Evolutionary conservation across 2,797 vertebrate genomes (phyloP), one percentile per base, ranked within the genome.

Genomic region (Knipowitschia caucasica): DNA sequence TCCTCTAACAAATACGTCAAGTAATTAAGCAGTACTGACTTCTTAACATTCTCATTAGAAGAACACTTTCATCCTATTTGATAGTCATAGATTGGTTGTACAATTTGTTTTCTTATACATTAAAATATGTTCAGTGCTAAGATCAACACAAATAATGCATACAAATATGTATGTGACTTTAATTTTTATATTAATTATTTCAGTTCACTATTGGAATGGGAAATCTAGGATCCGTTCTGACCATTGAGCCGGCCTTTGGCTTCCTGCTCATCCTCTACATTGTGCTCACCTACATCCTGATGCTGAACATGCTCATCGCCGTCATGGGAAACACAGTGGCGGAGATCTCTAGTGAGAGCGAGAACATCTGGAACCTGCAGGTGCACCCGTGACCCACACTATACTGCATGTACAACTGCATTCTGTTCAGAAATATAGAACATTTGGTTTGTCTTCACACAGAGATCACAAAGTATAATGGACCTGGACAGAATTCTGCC

Each of bases 191-290:
- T n/a, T n/a, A n/a, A n/a, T n/a, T n/a, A n/a, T n/a, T n/a, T n/a
- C 94, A 94, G 75, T 95, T 98, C 86, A 94, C 94, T 15, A 95
- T 96, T 0, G 94, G 94, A 25, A 95, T 97, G 93, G 95, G 94
- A 0, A 89, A 96, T 33, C 88, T 97, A 85, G 83, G 93, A 46
- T 95, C 96, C 77, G 92, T n/a, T n/a, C 89, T 0, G 89, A 93
- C 18, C 71, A 92, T 0, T 78, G 90, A 88, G 1, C 84, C 91
- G 1, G 85, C 94, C 0, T 93, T 93, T 66, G 91, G 93, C 77
- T 59, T 95, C 47, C 84, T 95, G 64, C 89, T 95, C 49, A 89
- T 98, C 71, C 65, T 85, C 3, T 95, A 93, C 1, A 91, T 97
- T 7, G 75, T 94, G 4, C 88, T 97, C 56, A 96, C 95, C 3